Evolutionary conservation across 1,140 invertebrate genomes (phyloP).

Genomic region (Cheumatopsyche charites): DNA sequence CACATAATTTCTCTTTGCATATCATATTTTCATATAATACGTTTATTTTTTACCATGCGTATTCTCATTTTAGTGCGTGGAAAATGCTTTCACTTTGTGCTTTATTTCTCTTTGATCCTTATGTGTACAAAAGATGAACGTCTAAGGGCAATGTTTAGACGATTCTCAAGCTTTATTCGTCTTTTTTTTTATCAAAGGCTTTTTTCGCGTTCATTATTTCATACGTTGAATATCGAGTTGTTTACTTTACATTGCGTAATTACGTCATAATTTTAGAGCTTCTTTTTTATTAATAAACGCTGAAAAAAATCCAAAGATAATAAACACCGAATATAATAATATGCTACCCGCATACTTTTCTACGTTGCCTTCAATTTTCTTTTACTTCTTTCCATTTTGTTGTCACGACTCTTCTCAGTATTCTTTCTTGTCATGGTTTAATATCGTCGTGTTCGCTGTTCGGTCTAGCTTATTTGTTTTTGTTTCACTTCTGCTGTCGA

Average conservation of each 20-base stretch:
- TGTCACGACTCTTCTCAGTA: conserved; percentile 6
- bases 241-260: neutral
- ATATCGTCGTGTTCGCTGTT: conserved; percentile 12
- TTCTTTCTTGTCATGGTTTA: conserved; percentile 13
- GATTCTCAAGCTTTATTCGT: conserved; percentile 6
- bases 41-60: neutral
- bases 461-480: neutral
- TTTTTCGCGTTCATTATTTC: conserved; percentile 7
- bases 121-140: conserved; percentile 16
- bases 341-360: neutral
- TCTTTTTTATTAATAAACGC: neutral
- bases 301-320: conserved; percentile 1
- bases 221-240: neutral
- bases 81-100: conserved; percentile 14
- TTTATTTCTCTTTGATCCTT: conserved; percentile 14
- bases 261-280: neutral
- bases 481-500: neutral
- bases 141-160: conserved; percentile 12
- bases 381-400: neutral
- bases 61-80: neutral
- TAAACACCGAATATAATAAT: neutral
- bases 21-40: neutral
- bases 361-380: neutral
- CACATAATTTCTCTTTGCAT: neutral
- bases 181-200: neutral